phyloP scores from a whole-genome alignment of 1,140 invertebrate species.

The Neodiprion fabricii region DNA sequence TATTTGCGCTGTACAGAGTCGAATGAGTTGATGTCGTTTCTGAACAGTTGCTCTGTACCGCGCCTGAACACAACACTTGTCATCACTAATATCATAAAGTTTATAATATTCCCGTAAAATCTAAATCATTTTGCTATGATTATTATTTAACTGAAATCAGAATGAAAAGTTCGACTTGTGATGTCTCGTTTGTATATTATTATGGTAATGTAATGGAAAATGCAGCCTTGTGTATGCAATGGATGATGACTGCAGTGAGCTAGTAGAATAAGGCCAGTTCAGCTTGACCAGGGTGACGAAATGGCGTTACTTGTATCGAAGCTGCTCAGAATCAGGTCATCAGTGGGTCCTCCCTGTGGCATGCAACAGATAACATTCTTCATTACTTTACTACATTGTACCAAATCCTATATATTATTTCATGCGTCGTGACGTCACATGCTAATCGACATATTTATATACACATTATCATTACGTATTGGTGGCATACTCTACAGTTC shows the following conservation, averaged over 20 bases:
- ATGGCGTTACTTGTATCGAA: constrained; percentile 15
- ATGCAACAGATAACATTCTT: constrained; percentile 48
- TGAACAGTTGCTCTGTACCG: not conserved
- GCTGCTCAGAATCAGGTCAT: constrained; percentile 30
- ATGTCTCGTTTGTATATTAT: not conserved
- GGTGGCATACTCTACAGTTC: not conserved
- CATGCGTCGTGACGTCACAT: constrained; percentile 9
- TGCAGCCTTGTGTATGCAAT: not conserved
- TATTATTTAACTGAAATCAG: not conserved
- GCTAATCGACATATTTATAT: constrained; percentile 29
- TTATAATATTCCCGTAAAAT: not conserved
- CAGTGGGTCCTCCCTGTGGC: constrained; percentile 44
- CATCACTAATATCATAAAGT: not conserved
- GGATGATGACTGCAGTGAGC: constrained; percentile 1
- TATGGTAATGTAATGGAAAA: not conserved
- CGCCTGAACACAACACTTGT: no score
- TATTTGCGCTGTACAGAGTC: no score
- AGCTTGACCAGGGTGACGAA: constrained; percentile 20
- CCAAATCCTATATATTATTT: not conserved
- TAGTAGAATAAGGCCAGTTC: not conserved
- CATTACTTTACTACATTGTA: constrained; percentile 13
- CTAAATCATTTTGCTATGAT: not conserved
- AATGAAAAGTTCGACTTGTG: not conserved
- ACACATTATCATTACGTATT: not conserved
- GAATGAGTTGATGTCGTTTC: not conserved